Base-by-base conservation (phyloP, 2,797 vertebrate species). In the Oryzias dopingdopingensis region DNA sequence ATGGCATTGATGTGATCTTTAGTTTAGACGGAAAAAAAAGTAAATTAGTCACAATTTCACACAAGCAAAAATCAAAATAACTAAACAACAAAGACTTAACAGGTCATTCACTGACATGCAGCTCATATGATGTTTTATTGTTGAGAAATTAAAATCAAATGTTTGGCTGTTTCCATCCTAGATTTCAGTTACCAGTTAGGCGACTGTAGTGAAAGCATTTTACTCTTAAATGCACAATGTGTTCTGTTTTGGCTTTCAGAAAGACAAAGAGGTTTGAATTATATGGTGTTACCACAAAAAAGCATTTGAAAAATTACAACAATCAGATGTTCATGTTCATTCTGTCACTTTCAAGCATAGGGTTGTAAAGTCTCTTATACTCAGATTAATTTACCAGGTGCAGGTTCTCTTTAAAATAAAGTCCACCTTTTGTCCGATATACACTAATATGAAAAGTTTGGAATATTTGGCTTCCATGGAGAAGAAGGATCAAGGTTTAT, bases 41-140 rank as follows among this genome's bases (percentile, higher is more conserved):
- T 81, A 79, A 85, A 90, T 86, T 85, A 87, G 86, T 87, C 88
- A 83, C 82, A 60, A 87, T 87, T 80, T 83, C 71, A 84, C 87
- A 80, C 86, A 85, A 87, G 85, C 70, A 54, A 70, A 87, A 82
- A 87, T 85, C 70, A 54, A 68, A 87, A 82, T 78, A 84, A 88
- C 83, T 89, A 87, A 90, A 88, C 87, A 88, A 56, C 67, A 72
- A 66, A 17, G 79, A 81, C 77, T 68, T 82, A 74, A 80, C 84
- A 80, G 68, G 75, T 72, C 68, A 57, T 69, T 87, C 75, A 57
- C 56, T 52, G 62, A 77, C 60, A 42, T 43, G 62, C 55, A 48
- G 73, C 73, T 67, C 88, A 89, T 50, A 43, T 88, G 89, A 82
- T 79, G 70, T 52, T 52, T 16, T 29, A 61, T 90, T 84, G 62